These are phyloP conservation scores for mouse (Mus musculus) DNA, from an alignment of 2,113 vertebrate species.

Conservation along the genomic window GRCm39 chr1:136208001-136208500, in stretches of 20 bases:
- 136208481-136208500: conserved; percentile 94
- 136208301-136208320: conserved; percentile 90
- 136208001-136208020: neutral
- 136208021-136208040: neutral
- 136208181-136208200: conserved; percentile 86
- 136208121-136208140: conserved; percentile 87
- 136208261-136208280: conserved; percentile 92
- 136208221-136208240: conserved; percentile 75
- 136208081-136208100: conserved; percentile 89
- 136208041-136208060: conserved; percentile 99
- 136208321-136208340: conserved; percentile 83
- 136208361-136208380: conserved; percentile 51
- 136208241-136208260: conserved; percentile 90
- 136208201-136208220: conserved; percentile 73
- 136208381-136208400: conserved; percentile 84
- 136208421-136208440: conserved; percentile 89
- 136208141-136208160: conserved; percentile 92
- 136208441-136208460: conserved; percentile 94
- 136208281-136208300: conserved; percentile 93
- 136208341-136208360: conserved; percentile 69
- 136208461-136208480: conserved; percentile 92
- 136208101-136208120: conserved; percentile 89
- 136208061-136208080: conserved; percentile 95
- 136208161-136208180: conserved; percentile 95
- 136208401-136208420: conserved; percentile 82